phyloP scores from a whole-genome alignment of 2,113 vertebrate genomes.

The Callospermophilus lateralis region DNA sequence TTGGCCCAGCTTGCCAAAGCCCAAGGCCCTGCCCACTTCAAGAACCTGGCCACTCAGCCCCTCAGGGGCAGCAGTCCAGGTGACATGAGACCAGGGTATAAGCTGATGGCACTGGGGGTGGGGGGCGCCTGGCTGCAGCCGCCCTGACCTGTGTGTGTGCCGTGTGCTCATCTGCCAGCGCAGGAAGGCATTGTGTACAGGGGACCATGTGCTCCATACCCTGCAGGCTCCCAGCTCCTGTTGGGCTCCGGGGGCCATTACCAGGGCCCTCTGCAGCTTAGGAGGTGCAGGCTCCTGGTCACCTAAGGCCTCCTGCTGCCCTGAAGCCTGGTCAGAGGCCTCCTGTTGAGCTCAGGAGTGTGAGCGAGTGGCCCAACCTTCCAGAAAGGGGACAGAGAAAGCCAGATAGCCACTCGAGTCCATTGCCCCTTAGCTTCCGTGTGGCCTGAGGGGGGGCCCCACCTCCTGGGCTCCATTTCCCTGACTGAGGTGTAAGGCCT shows the following conservation, averaged over 20 bases:
- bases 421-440: rapidly evolving
- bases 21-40: too few relatives aligned
- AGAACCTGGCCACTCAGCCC: too few relatives aligned
- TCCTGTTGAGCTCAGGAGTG: not conserved
- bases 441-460: not conserved
- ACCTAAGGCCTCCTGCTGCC: not conserved
- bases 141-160: too few relatives aligned
- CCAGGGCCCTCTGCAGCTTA: not conserved
- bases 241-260: rapidly evolving
- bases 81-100: rapidly evolving
- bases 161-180: rapidly evolving
- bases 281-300: not conserved
- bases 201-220: rapidly evolving
- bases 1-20: not conserved
- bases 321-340: not conserved
- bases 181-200: not conserved
- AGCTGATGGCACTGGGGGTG: too few relatives aligned
- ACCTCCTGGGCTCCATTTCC: not conserved
- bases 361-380: rapidly evolving
- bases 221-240: not conserved
- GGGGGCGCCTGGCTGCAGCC: too few relatives aligned
- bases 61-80: not conserved
- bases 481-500: not conserved
- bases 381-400: not conserved
- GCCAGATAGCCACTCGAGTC: not conserved